Evolutionary conservation across 2,113 vertebrate species (phyloP), one percentile per base, ranked within the genome.

Genomic region (Excalfactoria chinensis): DNA sequence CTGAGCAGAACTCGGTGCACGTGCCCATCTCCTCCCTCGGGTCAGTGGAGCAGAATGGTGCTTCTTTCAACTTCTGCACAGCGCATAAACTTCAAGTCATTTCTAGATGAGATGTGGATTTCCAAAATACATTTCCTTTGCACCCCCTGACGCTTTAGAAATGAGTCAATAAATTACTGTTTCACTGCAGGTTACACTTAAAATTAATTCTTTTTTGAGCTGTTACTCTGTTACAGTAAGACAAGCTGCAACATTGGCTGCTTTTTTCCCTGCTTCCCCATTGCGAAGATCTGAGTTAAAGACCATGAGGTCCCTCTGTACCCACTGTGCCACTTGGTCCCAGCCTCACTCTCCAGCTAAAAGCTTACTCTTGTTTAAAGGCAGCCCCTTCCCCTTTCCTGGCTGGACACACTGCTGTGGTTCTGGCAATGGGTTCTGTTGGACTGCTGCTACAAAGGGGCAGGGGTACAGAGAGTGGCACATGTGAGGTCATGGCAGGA

Each of bases 401-500:
- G 26, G 51, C 51, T 53, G 26, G 26, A 26, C 26, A 30, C 51
- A 53, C 8, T 53, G 51, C 51, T 53, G 51, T 53, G 51, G 51
- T 70, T 79, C 60, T 55, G 46, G 35, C 68, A 80, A 20, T 7
- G 25, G 23, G 37, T 85, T 83, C 55, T 80, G 48, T 12, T 40
- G 64, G 37, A 23, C 14, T 48, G 20, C 34, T 43, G 81, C 46
- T 23, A 15, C 71, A 30, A 44, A 48, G 49, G 91, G 48, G 21
- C 55, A 82, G 68, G 80, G 34, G 9, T 62, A 23, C 28, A 37
- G 16, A 4, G 7, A 4, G 37, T 46, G 46, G n/a, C 28, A 32
- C 44, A 0, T 9, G 0, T 28, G 8, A 49, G 48, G 51, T 15
- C 51, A 23, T 28, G 12, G 56, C 2, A 0, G 1, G 0, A 30